phyloP scores from a whole-genome alignment of 1,140 invertebrate genomes.

The Zaprionus gabonicus region DNA sequence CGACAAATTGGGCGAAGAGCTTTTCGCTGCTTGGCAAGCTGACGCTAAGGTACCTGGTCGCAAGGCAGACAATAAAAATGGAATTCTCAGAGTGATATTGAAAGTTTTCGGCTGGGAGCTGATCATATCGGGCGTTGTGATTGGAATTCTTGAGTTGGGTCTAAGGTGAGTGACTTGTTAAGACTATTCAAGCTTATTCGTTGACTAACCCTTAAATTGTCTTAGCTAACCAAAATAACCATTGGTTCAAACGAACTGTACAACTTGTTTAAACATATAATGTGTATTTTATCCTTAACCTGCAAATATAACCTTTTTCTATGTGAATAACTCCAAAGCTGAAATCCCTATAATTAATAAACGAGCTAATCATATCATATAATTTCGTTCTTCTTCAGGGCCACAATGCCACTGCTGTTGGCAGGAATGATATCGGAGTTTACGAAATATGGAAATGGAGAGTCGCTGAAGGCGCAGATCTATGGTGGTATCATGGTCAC shows the following conservation, averaged over 20 bases:
- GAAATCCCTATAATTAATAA: too few species aligned
- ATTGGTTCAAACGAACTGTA: too few species aligned
- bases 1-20: constrained; percentile 57
- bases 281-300: too few species aligned
- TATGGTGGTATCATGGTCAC: constrained; percentile 87
- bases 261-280: too few species aligned
- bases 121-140: constrained; percentile 49
- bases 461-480: constrained; percentile 84
- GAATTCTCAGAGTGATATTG: constrained; percentile 51
- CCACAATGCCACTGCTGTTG: constrained; percentile 83
- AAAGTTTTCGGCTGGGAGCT: constrained; percentile 69
- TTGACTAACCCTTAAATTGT: not conserved
- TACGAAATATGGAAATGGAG: constrained; percentile 83
- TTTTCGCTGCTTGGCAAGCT: constrained; percentile 59
- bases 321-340: too few species aligned
- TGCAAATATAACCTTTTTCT: too few species aligned
- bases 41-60: constrained; percentile 42
- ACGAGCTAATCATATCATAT: not conserved
- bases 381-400: constrained; percentile 84
- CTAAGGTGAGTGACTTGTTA: constrained; percentile 49
- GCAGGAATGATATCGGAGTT: constrained; percentile 85
- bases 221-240: too few species aligned
- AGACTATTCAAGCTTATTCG: not conserved
- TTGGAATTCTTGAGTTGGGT: constrained; percentile 56
- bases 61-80: constrained; percentile 45